A percentile compares a stretch with the other conserved stretches of the same genome.
Conservation (phyloP, 2,113 vertebrate species). For the Drymodes brunneopygia region DNA sequence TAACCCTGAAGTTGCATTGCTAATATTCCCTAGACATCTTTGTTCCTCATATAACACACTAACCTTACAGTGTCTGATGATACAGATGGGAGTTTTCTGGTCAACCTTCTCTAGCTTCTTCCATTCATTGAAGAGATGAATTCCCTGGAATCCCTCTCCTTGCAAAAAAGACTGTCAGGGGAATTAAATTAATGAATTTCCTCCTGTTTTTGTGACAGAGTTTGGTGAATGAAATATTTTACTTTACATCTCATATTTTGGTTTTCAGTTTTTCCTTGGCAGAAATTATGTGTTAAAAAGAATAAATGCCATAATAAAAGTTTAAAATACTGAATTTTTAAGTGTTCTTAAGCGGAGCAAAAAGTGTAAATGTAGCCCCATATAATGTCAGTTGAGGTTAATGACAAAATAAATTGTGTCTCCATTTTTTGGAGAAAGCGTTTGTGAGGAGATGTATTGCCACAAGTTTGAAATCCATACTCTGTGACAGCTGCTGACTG, state of each 20-base stretch:
- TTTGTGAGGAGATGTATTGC: constrained; percentile 57
- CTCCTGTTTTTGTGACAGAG: not conserved
- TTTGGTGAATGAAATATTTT: not conserved
- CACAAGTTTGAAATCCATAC: constrained; percentile 66
- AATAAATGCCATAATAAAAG: constrained; percentile 24
- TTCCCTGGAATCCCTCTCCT: not conserved
- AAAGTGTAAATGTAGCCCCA: constrained; percentile 43
- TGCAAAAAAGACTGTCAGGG: not conserved
- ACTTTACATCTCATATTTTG: not conserved
- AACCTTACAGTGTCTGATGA: not conserved
- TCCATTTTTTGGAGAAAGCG: constrained; percentile 50
- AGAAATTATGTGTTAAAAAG: not conserved
- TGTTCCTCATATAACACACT: not conserved
- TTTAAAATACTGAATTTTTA: constrained; percentile 59
- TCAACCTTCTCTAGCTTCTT: not conserved
- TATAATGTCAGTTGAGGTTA: constrained; percentile 63
- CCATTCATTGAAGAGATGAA: not conserved
- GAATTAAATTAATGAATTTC: not conserved
- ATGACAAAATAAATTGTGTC: constrained; percentile 68
- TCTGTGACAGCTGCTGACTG: constrained; percentile 66
- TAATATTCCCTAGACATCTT: not conserved
- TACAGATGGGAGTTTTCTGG: not conserved
- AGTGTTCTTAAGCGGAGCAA: constrained; percentile 39
- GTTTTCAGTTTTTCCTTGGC: not conserved
- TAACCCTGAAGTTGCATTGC: not conserved